phyloP scores from a whole-genome alignment of 92 coral and sea anemone genomes.

The Phenganax stokvisi region DNA sequence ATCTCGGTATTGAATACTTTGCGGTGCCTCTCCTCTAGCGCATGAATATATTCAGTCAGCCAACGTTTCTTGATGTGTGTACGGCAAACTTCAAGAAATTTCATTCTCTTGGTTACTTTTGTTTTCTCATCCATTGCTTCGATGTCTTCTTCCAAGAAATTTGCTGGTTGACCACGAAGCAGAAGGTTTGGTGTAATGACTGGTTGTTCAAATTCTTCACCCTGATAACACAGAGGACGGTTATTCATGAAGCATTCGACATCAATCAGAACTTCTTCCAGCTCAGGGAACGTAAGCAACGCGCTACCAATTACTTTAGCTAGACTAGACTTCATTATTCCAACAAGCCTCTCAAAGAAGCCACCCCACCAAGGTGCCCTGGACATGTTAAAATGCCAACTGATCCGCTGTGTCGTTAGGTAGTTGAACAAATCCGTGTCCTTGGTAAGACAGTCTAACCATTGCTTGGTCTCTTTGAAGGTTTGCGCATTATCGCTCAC shows the following conservation, averaged over 20 bases:
- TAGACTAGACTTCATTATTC: conserved; percentile 36
- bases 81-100: background rate
- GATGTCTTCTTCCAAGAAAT: background rate
- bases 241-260: conserved; percentile 14
- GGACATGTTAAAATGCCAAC: no score
- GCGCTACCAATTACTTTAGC: background rate
- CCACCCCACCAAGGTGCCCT: no score
- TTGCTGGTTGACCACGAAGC: background rate
- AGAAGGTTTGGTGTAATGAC: background rate
- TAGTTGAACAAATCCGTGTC: no score
- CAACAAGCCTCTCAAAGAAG: no score
- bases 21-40: conserved; percentile 1
- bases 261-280: background rate
- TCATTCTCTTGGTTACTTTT: background rate
- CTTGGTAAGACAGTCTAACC: no score
- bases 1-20: background rate
- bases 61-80: background rate
- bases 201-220: background rate
- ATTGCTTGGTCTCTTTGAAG: no score
- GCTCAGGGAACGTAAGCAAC: background rate
- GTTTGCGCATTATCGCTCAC: conserved; percentile 51
- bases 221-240: background rate
- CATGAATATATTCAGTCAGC: background rate
- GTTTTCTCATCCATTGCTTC: background rate
- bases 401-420: no score